Conservation (phyloP, 2,888 invertebrate genomes). For the Drosophila conformis region DNA sequence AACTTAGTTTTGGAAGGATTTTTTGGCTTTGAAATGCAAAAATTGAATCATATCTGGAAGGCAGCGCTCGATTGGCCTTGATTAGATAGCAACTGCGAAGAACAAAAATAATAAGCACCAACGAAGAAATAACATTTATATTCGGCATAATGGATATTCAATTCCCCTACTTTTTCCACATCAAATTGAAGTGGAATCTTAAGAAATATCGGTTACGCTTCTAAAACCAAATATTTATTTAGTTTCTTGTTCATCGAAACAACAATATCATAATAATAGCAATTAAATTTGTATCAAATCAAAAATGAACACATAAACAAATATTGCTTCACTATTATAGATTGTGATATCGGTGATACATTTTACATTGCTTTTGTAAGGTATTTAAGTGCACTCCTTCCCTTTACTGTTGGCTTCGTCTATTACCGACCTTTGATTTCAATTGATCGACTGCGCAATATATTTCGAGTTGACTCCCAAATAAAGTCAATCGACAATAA, state of each 20-base stretch:
- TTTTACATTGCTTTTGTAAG: neutral
- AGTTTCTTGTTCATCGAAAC: neutral
- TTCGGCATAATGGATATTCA: neutral
- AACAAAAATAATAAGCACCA: conserved; percentile 1
- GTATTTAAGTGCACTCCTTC: neutral
- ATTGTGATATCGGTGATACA: neutral
- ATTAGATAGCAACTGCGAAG: conserved; percentile 43
- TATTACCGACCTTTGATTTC: conserved; percentile 37
- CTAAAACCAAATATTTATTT: neutral
- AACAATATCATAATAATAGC: neutral
- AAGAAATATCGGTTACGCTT: neutral
- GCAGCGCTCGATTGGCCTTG: conserved; percentile 23
- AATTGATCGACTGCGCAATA: conserved; percentile 55
- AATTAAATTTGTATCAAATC: neutral
- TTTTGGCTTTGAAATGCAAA: conserved; percentile 12
- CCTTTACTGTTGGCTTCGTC: conserved; percentile 1
- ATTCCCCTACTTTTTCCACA: conserved; percentile 2
- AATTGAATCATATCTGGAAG: conserved; percentile 22
- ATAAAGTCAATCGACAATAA: conserved; percentile 25
- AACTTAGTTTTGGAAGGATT: neutral
- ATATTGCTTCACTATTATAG: neutral
- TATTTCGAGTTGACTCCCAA: conserved; percentile 51
- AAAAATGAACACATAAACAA: neutral
- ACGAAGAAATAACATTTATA: neutral
- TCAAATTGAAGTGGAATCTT: neutral